Evolutionary conservation across 2,113 vertebrate genomes (phyloP).

Genomic region (Prinia subflava): DNA sequence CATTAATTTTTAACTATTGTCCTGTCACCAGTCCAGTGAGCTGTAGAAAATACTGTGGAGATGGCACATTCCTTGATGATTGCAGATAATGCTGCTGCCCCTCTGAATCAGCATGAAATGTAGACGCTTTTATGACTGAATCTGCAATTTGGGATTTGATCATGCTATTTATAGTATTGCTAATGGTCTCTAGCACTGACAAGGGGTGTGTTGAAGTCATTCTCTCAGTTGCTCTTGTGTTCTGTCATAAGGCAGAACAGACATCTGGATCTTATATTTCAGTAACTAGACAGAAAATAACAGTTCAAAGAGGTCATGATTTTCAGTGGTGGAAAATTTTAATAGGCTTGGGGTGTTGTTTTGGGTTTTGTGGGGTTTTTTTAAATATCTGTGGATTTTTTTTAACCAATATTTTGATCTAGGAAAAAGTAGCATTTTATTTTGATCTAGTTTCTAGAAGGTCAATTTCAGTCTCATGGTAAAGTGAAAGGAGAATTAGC

Average conservation of each 20-base stretch:
- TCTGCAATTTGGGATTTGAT: slow-evolving; percentile 41
- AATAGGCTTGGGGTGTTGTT: background rate
- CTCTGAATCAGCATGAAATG: slow-evolving; percentile 41
- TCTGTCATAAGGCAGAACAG: background rate
- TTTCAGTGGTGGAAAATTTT: background rate
- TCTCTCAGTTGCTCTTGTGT: background rate
- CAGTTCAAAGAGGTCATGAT: background rate
- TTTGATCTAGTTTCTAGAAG: background rate
- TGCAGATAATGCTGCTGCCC: background rate
- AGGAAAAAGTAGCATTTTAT: background rate
- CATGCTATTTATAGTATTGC: slow-evolving; percentile 35
- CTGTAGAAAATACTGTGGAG: slow-evolving; percentile 29
- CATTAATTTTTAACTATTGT: slow-evolving; percentile 44
- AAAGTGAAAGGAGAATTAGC: background rate
- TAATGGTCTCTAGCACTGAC: slow-evolving; percentile 28
- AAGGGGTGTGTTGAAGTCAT: background rate
- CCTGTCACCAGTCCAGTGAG: slow-evolving; percentile 13
- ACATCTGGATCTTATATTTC: background rate
- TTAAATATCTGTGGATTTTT: background rate
- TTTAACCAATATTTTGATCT: background rate
- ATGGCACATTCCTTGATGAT: slow-evolving; percentile 28
- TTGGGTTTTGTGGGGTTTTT: background rate
- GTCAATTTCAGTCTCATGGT: background rate
- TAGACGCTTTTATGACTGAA: slow-evolving; percentile 35
- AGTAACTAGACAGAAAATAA: background rate